Evolutionary conservation across 2,888 invertebrate species (phyloP).

Genomic region (Isotomurus palustris): DNA sequence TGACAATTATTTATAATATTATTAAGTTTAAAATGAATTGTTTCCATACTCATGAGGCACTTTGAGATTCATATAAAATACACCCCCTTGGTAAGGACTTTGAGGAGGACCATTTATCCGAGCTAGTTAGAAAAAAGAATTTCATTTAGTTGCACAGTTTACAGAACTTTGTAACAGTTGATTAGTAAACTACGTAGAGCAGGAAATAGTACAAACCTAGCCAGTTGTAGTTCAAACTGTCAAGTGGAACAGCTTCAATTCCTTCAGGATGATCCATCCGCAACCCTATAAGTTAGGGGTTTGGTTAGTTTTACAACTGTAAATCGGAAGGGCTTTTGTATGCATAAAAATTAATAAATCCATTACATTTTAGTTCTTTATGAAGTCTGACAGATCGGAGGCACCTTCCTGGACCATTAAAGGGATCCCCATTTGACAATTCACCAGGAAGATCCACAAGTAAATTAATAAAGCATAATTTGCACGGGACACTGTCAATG

Average conservation of each 20-base stretch:
- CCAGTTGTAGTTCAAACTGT: constrained; percentile 81
- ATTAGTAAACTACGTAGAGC: not conserved
- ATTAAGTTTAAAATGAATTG: not conserved
- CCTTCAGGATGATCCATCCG: constrained; percentile 78
- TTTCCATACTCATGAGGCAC: constrained; percentile 66
- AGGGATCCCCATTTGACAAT: too few species aligned
- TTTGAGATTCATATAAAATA: constrained; percentile 84
- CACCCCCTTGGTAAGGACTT: constrained; percentile 89
- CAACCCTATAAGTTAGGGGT: constrained; percentile 54
- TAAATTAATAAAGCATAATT: constrained; percentile 63
- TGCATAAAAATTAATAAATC: not conserved
- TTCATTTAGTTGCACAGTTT: not conserved
- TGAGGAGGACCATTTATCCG: constrained; percentile 85
- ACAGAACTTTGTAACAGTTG: not conserved
- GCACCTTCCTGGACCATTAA: constrained; percentile 18
- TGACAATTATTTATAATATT: too few species aligned
- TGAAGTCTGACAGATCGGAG: constrained; percentile 39
- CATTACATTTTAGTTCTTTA: constrained; percentile 45
- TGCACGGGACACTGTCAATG: constrained; percentile 78
- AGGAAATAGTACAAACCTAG: constrained; percentile 52
- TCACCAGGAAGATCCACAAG: constrained; percentile 24
- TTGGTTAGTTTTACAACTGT: not conserved
- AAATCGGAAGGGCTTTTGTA: not conserved
- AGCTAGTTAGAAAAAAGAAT: constrained; percentile 53
- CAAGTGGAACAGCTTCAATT: constrained; percentile 74